Evolutionary conservation across 1,140 invertebrate genomes (phyloP), one percentile per base, ranked within the genome.

Genomic region (Drosophila mayri): DNA sequence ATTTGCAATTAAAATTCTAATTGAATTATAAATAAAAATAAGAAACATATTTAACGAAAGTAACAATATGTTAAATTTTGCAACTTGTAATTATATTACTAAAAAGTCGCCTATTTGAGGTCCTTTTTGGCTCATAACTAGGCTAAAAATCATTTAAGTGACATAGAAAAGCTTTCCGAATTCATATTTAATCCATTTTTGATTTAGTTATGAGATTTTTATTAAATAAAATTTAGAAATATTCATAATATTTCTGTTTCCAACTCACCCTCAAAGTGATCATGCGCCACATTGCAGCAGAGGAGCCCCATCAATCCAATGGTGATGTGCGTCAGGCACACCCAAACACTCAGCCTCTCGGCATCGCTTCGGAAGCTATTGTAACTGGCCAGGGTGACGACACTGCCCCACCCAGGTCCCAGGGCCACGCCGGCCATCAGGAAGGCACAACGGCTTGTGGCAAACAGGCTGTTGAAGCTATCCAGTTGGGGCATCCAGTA

Each of bases 361-460:
- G 76, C 81, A 54, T 92, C 91, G 30, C 63, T 88, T 2, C 85
- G 87, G 47, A 92, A 92, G 38, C 71, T 78, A 46, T 92, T 92
- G 44, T 90, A 88, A 35, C 91, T 92, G 43, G 86, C 78, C 28
- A 92, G 44, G 6, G 84, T 91, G 8, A 92, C 59, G 22, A 92
- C 66, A 58, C 84, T 92, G 14, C 91, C 91, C 79, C 84, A 92
- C 5, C 91, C 90, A 8, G 91, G 90, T 4, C 91, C 91, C 37
- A 92, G 40, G 14, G 82, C 52, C 46, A 87, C 72, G 14, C 76
- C 83, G 11, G 90, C 71, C 76, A 91, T 74, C 52, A 92, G 22
- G n/a, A 92, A 80, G 38, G 72, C 91, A 12, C 60, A 67, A 14
- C 68, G 75, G 12, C 66, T 16, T 0, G 77, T 76, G 10, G 71